Conservation (phyloP, 2,888 invertebrate species). For the Cantharis rufa region DNA sequence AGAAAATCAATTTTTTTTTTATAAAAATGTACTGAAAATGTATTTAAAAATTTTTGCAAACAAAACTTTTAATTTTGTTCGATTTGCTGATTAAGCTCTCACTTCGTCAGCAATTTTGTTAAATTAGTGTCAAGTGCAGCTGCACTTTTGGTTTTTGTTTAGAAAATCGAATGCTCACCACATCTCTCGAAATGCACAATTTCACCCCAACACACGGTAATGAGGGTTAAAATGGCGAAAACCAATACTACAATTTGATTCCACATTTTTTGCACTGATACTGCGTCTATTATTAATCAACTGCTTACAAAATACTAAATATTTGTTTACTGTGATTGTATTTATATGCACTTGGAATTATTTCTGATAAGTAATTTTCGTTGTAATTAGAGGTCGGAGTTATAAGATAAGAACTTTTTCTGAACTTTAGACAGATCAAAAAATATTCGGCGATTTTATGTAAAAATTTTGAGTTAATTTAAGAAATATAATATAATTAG, state of each 20-base stretch:
- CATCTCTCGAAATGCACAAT: slow-evolving; percentile 11
- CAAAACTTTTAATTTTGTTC: not conserved
- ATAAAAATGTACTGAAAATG: too few relatives aligned
- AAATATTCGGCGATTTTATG: too few relatives aligned
- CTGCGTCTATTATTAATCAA: not conserved
- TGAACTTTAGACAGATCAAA: not conserved
- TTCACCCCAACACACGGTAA: slow-evolving; percentile 18
- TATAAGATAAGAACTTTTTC: not conserved
- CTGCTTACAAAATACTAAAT: not conserved
- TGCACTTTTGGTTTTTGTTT: not conserved
- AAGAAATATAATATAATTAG: too few relatives aligned
- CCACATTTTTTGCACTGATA: not conserved
- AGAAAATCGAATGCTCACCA: slow-evolving; percentile 9
- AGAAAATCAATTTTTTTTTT: too few relatives aligned
- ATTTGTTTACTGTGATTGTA: not conserved
- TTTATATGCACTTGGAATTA: not conserved
- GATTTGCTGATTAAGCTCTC: not conserved
- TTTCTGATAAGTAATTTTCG: not conserved
- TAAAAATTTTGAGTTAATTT: too few relatives aligned
- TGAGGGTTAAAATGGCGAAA: slow-evolving; percentile 16
- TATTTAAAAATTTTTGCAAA: too few relatives aligned
- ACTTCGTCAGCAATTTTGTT: not conserved
- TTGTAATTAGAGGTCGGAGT: not conserved
- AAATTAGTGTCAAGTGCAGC: not conserved
- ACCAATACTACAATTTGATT: slow-evolving; percentile 7